Conservation (phyloP, 2,888 invertebrate species). For the Listrodromus nycthemerus region DNA sequence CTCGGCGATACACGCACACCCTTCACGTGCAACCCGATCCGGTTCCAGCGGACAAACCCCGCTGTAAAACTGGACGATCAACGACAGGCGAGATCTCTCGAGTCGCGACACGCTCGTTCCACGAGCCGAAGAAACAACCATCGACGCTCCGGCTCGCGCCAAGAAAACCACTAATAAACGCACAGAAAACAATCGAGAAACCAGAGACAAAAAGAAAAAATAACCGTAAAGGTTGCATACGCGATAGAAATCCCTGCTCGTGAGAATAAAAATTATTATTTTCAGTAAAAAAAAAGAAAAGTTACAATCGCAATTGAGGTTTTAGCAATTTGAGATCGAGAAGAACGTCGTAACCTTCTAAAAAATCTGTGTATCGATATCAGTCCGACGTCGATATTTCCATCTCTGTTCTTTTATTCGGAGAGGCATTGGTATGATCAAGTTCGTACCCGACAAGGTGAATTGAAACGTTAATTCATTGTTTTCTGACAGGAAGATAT, state of each 20-base stretch:
- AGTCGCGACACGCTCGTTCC: constrained; percentile 51
- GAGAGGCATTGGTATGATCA: no score
- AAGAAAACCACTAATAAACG: constrained; percentile 14
- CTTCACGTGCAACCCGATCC: constrained; percentile 44
- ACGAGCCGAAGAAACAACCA: constrained; percentile 30
- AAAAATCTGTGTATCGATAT: no score
- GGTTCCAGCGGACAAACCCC: constrained; percentile 46
- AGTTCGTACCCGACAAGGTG: no score
- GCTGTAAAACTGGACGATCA: constrained; percentile 41
- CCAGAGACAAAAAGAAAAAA: background rate
- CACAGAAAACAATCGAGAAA: background rate
- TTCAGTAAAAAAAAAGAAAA: background rate
- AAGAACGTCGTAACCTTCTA: no score
- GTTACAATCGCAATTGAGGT: no score
- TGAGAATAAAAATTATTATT: background rate
- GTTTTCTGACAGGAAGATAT: no score
- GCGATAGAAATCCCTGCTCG: background rate
- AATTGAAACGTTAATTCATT: no score
- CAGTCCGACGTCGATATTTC: no score
- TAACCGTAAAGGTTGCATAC: no score
- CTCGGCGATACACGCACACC: background rate
- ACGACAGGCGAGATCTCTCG: constrained; percentile 44
- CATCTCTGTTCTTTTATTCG: no score
- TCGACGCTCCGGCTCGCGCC: constrained; percentile 39
- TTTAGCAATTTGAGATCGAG: no score